Evolutionary conservation across 2,797 vertebrate species (phyloP), one percentile per base, ranked within the genome.

Genomic region (Pempheris klunzingeri): DNA sequence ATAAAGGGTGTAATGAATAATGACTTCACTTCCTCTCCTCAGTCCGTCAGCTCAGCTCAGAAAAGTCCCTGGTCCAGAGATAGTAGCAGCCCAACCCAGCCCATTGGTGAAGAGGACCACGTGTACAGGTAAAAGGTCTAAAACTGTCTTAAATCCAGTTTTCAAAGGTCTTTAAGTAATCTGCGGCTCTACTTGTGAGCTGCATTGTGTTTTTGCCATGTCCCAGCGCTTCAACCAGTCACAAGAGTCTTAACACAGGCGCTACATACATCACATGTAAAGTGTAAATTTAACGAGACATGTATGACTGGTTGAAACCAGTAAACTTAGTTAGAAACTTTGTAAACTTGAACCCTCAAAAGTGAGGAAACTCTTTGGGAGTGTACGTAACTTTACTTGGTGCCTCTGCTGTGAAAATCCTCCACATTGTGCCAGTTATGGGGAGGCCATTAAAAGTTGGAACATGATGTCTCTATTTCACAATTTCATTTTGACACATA

Each of bases 81-180:
- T 63, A 85, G 92, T 70, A 86, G 89, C 44, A 95, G 93, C 81
- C 94, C 96, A 50, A 89, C 94, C 20, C 90, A 92, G 7, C 81
- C 92, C 14, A 73, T 75, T 10, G 88, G 91, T 28, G 97, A 98
- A 92, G 98, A 99, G 84, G 98, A 99, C 53, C 97, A 99, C 96
- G 97, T 99, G 24, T 99, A 99, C 95, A 99, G 98, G 98, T 99
- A 64, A n/a, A n/a, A n/a, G n/a, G n/a, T n/a, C n/a, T n/a, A n/a
- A n/a, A n/a, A n/a, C n/a, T n/a, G n/a, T n/a, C n/a, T n/a, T n/a
- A n/a, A n/a, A n/a, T n/a, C n/a, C n/a, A n/a, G n/a, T n/a, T n/a
- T n/a, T n/a, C n/a, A n/a, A n/a, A n/a, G n/a, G n/a, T n/a, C n/a
- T n/a, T n/a, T n/a, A n/a, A n/a, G n/a, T n/a, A n/a, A n/a, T n/a